Evolutionary conservation across 2,888 invertebrate species (phyloP).

Genomic region (Nycteola revayana): DNA sequence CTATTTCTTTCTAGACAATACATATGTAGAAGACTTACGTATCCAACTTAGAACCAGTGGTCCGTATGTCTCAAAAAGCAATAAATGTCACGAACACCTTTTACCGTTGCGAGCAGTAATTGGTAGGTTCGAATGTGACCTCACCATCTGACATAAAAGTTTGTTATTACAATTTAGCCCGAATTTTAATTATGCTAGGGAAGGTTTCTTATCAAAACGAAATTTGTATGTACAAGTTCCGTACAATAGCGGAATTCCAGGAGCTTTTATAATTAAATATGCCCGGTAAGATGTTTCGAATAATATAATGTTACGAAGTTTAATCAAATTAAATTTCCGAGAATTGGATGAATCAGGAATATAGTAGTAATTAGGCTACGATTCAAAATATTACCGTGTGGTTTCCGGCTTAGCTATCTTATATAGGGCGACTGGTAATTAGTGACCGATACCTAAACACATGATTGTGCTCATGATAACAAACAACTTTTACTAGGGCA

Average conservation of each 20-base stretch:
- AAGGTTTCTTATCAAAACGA: constrained; percentile 29
- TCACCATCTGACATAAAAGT: constrained; percentile 17
- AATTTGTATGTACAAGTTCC: constrained; percentile 18
- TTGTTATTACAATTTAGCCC: constrained; percentile 27
- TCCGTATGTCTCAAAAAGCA: constrained; percentile 25
- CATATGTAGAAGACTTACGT: no score
- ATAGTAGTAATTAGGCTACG: no score
- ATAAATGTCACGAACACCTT: constrained; percentile 29
- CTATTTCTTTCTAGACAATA: no score
- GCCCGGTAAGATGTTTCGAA: constrained; percentile 21
- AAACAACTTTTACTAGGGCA: no score
- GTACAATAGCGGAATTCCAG: constrained; percentile 20
- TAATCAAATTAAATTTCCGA: no score
- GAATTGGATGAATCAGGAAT: no score
- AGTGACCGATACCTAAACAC: no score
- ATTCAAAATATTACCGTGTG: no score
- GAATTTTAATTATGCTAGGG: constrained; percentile 29
- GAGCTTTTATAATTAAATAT: constrained; percentile 32
- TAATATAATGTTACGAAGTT: no score
- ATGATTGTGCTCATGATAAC: no score
- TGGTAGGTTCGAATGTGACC: constrained; percentile 16
- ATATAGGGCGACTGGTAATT: no score
- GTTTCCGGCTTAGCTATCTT: no score
- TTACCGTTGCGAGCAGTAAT: constrained; percentile 19
- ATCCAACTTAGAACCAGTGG: constrained; percentile 15